Evolutionary conservation across 2,113 vertebrate genomes (phyloP).

Genomic region (Microtus pennsylvanicus): DNA sequence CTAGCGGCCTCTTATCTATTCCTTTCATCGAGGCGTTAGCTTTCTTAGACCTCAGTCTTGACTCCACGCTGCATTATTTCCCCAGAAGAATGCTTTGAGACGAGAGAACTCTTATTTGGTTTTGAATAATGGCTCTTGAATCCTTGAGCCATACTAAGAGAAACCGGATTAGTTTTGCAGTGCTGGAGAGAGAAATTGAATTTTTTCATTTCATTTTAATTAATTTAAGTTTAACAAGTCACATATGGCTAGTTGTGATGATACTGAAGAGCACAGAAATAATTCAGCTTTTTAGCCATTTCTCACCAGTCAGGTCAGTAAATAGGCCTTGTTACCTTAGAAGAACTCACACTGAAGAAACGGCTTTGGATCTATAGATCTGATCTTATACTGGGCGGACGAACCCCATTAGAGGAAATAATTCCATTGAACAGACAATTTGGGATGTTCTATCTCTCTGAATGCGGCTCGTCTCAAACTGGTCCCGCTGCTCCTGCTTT

Average conservation of each 20-base stretch:
- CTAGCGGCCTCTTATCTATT: background rate
- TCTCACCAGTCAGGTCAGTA: background rate
- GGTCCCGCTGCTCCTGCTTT: background rate
- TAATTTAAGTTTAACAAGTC: background rate
- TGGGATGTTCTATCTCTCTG: background rate
- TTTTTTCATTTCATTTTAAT: slow-evolving; percentile 32
- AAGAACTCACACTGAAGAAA: background rate
- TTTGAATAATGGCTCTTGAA: background rate
- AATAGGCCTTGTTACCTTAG: background rate
- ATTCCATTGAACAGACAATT: background rate
- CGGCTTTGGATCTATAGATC: background rate
- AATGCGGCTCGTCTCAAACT: background rate
- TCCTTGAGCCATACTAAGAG: background rate
- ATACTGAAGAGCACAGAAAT: background rate
- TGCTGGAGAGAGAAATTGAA: background rate
- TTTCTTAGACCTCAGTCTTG: background rate
- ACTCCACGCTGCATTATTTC: background rate
- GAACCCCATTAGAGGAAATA: slow-evolving; percentile 6
- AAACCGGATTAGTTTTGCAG: background rate
- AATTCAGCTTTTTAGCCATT: slow-evolving; percentile 13
- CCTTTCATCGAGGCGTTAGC: background rate
- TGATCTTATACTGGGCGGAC: background rate
- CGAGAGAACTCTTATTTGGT: background rate
- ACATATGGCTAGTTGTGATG: background rate
- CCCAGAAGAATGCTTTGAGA: background rate